Percentiles rank a stretch among this genome's conserved stretches.
Evolutionary conservation across 2,113 vertebrate species (phyloP).

Genomic region (Micronycteris hirsuta): DNA sequence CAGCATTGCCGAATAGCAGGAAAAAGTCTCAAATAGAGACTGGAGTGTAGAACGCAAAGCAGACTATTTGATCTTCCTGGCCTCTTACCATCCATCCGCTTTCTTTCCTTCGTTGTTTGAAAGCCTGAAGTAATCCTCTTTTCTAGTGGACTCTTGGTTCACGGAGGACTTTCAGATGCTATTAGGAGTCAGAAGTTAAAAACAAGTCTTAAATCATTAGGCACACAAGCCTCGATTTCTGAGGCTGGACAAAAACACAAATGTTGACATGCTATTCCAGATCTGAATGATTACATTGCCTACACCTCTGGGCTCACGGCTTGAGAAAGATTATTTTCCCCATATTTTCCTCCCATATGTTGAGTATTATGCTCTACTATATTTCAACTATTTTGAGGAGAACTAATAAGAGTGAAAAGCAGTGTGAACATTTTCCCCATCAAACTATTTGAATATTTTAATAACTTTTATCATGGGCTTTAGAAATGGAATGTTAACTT

Average conservation of each 20-base stretch:
- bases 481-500: background rate
- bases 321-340: background rate
- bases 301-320: background rate
- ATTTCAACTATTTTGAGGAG: background rate
- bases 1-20: background rate
- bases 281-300: background rate
- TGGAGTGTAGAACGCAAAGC: background rate
- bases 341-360: background rate
- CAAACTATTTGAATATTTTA: background rate
- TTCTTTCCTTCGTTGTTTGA: slow-evolving; percentile 23
- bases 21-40: background rate
- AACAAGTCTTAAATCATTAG: slow-evolving; percentile 43
- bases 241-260: background rate
- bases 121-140: background rate
- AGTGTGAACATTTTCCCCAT: background rate
- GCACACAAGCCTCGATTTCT: background rate
- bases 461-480: background rate
- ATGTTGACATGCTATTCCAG: background rate
- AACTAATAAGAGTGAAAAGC: background rate
- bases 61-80: background rate
- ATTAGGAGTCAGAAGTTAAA: slow-evolving; percentile 42
- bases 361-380: background rate
- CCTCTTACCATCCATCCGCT: background rate
- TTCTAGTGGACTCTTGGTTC: slow-evolving; percentile 27
- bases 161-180: slow-evolving; percentile 19